phyloP scores from a whole-genome alignment of 1,140 invertebrate species.

The Helicoverpa zea region DNA sequence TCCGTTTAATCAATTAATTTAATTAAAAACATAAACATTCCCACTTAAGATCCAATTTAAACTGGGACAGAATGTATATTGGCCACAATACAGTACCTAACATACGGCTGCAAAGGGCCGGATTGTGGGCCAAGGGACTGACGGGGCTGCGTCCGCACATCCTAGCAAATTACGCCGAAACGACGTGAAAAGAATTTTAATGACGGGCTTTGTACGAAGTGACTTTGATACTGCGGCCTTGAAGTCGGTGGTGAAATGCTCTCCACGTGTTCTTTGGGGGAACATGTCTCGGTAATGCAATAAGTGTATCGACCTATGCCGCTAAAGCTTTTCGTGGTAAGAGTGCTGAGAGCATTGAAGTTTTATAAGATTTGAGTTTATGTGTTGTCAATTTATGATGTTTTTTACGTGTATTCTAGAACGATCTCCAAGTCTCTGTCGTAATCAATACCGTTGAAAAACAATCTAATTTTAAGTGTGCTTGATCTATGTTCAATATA shows the following conservation, averaged over 20 bases:
- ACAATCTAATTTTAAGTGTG: too few relatives aligned
- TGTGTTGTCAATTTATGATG: constrained; percentile 4
- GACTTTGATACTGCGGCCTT: constrained; percentile 29
- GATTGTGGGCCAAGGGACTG: neutral
- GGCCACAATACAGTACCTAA: constrained; percentile 24
- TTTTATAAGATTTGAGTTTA: neutral
- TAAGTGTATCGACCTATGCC: constrained; percentile 31
- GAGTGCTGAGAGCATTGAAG: constrained; percentile 1
- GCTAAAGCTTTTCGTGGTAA: constrained; percentile 2
- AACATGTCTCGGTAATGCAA: constrained; percentile 8
- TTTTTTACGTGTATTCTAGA: neutral
- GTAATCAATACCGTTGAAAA: too few relatives aligned
- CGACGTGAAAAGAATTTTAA: constrained; percentile 57
- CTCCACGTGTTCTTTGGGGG: constrained; percentile 4
- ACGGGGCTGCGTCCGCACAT: constrained; percentile 24
- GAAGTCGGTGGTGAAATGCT: neutral
- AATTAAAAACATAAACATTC: constrained; percentile 45
- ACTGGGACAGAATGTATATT: constrained; percentile 34
- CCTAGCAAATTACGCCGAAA: constrained; percentile 45
- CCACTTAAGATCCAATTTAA: constrained; percentile 30
- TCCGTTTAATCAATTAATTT: neutral
- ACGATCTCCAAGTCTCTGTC: neutral
- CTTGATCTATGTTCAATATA: too few relatives aligned
- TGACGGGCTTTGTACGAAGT: constrained; percentile 26
- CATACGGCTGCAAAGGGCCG: constrained; percentile 24